Evolutionary conservation across 1,140 invertebrate species (phyloP), one percentile per base, ranked within the genome.

Genomic region (Temnothorax nylanderi): DNA sequence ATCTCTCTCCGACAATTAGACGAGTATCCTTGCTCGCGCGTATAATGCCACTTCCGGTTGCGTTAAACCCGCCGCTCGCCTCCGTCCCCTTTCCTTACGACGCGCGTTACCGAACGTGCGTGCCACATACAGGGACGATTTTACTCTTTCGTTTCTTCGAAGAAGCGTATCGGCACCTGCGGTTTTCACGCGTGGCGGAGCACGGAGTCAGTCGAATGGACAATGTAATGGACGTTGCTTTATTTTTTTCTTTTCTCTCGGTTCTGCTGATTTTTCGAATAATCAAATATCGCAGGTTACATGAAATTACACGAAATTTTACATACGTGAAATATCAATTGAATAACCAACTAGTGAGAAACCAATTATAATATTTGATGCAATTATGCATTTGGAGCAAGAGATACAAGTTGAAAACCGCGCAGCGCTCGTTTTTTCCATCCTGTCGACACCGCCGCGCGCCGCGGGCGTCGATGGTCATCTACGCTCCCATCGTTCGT

Each of bases 1-100:
- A 94, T 94, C 94, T 94, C 92, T 90, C 78, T 92, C 91, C 93
- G 93, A 94, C 94, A 95, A 95, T 95, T 95, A 94, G 93, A 94
- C 92, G 92, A 92, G 93, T 92, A 93, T 93, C 93, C 92, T 93
- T 92, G 91, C 93, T 93, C 93, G 91, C 92, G 92, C 93, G 91
- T 94, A 93, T 94, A 94, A 95, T 93, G 81, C 92, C 84, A 89
- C 93, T 94, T 95, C 94, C 94, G 92, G 85, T 92, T 92, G 51
- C 72, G 67, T 85, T 74, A 84, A 71, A 56, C 69, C 62, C 81
- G 51, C 64, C 64, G 72, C 37, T 49, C 65, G 71, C 10, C 51
- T 32, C 56, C n/a, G 26, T 49, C 5, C 47, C 34, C 62, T 7
- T 65, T n/a, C 21, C 58, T 21, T 41, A 60, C 44, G 32, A 26